phyloP scores from a whole-genome alignment of 2,797 vertebrate species.

The Notoglanidium macrostoma region DNA sequence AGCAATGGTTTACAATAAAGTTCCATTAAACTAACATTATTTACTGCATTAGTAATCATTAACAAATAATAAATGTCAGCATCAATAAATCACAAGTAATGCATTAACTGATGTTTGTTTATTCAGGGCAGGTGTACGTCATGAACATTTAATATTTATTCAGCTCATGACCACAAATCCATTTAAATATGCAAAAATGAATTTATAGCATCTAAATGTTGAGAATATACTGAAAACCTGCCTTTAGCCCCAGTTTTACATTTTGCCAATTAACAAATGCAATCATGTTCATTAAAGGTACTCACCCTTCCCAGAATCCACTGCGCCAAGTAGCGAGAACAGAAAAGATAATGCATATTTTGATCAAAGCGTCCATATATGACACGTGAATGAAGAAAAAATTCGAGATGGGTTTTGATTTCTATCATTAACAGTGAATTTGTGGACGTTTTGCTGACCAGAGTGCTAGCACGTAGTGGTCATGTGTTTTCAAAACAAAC shows the following conservation, averaged over 20 bases:
- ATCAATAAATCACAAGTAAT: background rate
- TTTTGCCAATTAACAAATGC: background rate
- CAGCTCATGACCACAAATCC: background rate
- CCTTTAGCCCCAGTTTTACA: background rate
- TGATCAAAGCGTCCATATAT: too few species aligned
- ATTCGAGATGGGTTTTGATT: too few species aligned
- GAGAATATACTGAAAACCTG: background rate
- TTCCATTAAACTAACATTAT: constrained; percentile 4
- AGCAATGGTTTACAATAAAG: background rate
- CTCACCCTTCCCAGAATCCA: too few species aligned
- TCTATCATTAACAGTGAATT: too few species aligned
- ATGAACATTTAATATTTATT: background rate
- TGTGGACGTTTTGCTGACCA: too few species aligned
- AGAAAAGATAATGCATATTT: too few species aligned
- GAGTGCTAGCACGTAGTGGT: too few species aligned
- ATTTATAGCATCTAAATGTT: background rate
- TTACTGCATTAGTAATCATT: background rate
- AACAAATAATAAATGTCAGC: background rate
- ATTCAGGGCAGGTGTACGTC: too few species aligned
- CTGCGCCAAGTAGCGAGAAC: too few species aligned
- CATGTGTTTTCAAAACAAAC: too few species aligned
- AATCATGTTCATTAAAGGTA: background rate
- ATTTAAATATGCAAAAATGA: background rate
- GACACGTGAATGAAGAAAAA: too few species aligned
- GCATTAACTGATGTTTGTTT: background rate